These are phyloP conservation scores for Trissolcus basalis DNA, from an alignment of 1,140 invertebrate species.

Conservation along the genomic window DNA sequence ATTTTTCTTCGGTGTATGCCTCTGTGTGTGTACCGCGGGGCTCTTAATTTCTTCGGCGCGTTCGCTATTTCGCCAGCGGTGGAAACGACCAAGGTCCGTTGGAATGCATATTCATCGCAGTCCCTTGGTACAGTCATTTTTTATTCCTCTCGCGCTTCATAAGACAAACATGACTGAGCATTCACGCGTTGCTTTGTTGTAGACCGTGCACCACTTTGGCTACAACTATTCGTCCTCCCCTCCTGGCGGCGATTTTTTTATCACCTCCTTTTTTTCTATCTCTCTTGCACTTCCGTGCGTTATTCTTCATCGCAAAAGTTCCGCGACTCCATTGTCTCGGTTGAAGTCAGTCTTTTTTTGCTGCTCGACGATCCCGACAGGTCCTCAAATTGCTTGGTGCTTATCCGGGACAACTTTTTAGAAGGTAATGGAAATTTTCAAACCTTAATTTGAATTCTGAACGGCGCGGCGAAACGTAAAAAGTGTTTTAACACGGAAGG, in stretches of 20 bases:
- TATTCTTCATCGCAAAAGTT: no score
- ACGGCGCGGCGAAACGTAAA: conserved; percentile 15
- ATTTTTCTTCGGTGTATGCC: conserved; percentile 34
- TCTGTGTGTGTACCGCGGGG: conserved; percentile 29
- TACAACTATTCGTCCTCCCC: not conserved
- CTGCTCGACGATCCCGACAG: conserved; percentile 16
- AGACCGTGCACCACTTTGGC: conserved; percentile 22
- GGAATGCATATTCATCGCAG: conserved; percentile 62
- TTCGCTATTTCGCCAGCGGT: conserved; percentile 25
- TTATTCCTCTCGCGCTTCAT: conserved; percentile 36
- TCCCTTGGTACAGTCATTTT: conserved; percentile 32
- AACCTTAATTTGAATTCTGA: conserved; percentile 32
- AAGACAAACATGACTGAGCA: conserved; percentile 57
- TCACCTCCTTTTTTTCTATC: not conserved
- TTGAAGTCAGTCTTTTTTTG: conserved; percentile 24
- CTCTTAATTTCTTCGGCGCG: conserved; percentile 49
- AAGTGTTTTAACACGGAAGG: not conserved
- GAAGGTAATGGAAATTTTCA: conserved; percentile 21
- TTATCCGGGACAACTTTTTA: conserved; percentile 29
- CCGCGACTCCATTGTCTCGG: conserved; percentile 28
- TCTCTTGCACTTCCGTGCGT: no score
- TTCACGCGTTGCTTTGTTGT: conserved; percentile 54
- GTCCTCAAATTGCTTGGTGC: conserved; percentile 36
- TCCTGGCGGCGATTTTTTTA: conserved; percentile 7
- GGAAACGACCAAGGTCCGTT: conserved; percentile 29